These are phyloP conservation scores for Caenorhabditis afra DNA, from an alignment of 2,888 invertebrate species.

Conservation along the genomic window DNA sequence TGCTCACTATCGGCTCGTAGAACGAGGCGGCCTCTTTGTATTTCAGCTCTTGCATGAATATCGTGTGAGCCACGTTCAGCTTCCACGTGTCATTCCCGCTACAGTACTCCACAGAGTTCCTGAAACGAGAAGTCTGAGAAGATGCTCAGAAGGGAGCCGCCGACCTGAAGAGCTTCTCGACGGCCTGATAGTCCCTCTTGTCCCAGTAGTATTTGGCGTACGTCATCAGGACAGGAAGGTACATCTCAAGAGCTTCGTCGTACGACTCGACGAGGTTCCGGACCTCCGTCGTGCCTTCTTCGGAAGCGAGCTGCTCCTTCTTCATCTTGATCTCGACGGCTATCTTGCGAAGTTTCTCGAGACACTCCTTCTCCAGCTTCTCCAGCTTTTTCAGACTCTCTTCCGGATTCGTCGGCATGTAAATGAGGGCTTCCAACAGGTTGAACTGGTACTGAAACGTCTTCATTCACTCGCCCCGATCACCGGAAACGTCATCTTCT, in stretches of 20 bases:
- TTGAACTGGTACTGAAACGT: conserved; percentile 83
- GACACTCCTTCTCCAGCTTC: conserved; percentile 83
- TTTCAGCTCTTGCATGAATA: conserved; percentile 96
- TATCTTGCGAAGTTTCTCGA: conserved; percentile 31
- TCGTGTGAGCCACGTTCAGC: conserved; percentile 96
- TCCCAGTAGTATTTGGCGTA: conserved; percentile 99
- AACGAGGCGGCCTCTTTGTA: conserved; percentile 98
- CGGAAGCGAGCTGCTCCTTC: conserved; percentile 22
- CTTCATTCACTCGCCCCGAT: background rate
- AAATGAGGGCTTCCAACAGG: conserved; percentile 95
- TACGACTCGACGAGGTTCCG: conserved; percentile 91
- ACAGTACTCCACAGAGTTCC: conserved; percentile 88
- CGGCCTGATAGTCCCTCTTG: conserved; percentile 93
- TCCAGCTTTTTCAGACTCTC: conserved; percentile 97
- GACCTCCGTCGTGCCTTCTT: conserved; percentile 73
- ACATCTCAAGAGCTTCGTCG: conserved; percentile 89
- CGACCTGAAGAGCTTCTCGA: conserved; percentile 82
- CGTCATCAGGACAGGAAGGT: conserved; percentile 98
- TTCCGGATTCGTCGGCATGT: conserved; percentile 95
- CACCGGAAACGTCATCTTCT: conserved; percentile 58
- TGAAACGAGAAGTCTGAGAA: conserved; percentile 25
- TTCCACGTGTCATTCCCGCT: conserved; percentile 97
- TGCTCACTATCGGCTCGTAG: conserved; percentile 97
- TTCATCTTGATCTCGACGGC: conserved; percentile 47
- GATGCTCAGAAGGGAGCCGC: conserved; percentile 81